Base-by-base conservation (phyloP, 2,888 invertebrate genomes). In the Lycia hirtaria region DNA sequence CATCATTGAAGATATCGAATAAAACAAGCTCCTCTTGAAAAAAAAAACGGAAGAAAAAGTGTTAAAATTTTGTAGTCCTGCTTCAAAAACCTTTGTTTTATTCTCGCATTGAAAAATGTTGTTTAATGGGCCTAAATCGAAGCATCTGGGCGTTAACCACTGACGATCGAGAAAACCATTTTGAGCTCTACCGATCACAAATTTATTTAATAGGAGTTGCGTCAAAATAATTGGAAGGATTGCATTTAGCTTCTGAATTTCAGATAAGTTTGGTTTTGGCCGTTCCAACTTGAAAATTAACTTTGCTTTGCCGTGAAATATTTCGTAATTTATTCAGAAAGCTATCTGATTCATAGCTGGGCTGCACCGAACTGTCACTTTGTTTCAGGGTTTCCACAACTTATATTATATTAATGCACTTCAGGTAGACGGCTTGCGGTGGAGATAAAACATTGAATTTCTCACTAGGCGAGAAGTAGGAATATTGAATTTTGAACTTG, bases 121-220 rank as follows among this genome's bases (percentile, higher is more conserved):
- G 1, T 12, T 24, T 9, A n/a, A n/a, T 14, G 4, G 9, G 14
- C 24, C 24, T 40, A 20, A 38, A 9, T 12, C 14, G 15, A 22
- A 5, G 5, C 9, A 24, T 24, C 32, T 17, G 12, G 32, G 20
- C 30, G 17, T 26, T 43, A 43, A 24, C n/a, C 10, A 17, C n/a
- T 32, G 17, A 30, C 19, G 38, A 22, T n/a, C 0, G 14, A 33
- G 17, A 33, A 33, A 33, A 45, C 19, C 32, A 38, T 20, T 50
- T 40, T n/a, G 40, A 30, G 49, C 50, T 40, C 50, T 32, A 30
- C 14, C 20, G 50, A 22, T 40, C 28, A 19, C 40, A 47, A 50
- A 49, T 44, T 38, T 52, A 61, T 56, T 38, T 50, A n/a, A 61
- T 59, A 48, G 45, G 55, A 53, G 51, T 15, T 50, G 60, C 24